Percentiles rank a stretch among this genome's conserved stretches.
These are phyloP conservation scores for Didymodactylos carnosus DNA, from an alignment of 2,888 invertebrate genomes.

Conservation along the genomic window DNA sequence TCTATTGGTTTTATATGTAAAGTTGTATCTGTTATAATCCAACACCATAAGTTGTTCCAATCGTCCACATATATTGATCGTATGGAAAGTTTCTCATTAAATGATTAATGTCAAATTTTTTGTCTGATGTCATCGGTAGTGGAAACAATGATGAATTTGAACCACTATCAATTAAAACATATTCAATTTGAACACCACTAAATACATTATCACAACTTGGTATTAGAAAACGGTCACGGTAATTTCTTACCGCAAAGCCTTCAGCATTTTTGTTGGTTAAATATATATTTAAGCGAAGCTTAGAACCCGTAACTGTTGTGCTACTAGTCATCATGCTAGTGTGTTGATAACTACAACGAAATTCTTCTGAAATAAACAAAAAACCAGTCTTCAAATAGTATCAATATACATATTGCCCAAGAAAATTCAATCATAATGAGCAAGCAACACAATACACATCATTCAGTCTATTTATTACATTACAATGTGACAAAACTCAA, in stretches of 20 bases:
- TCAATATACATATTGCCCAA: background rate
- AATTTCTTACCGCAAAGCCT: background rate
- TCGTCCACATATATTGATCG: background rate
- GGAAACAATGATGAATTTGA: background rate
- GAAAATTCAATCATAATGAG: too few relatives aligned
- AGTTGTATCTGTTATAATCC: background rate
- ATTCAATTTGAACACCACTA: background rate
- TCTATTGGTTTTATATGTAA: background rate
- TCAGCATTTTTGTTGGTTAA: background rate
- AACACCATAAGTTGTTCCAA: background rate
- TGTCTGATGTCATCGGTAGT: background rate
- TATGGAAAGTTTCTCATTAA: background rate
- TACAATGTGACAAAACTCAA: too few relatives aligned
- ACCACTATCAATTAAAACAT: background rate
- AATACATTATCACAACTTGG: background rate
- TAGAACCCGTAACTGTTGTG: background rate
- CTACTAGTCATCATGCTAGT: background rate
- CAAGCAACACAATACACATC: too few relatives aligned
- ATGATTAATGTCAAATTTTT: background rate
- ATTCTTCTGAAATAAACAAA: background rate
- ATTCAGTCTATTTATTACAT: too few relatives aligned
- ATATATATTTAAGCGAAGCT: background rate
- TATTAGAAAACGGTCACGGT: background rate
- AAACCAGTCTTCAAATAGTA: background rate
- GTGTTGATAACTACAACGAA: too few relatives aligned